Percentiles rank a stretch among this genome's conserved stretches.
Evolutionary conservation across 2,888 invertebrate genomes (phyloP).

Genomic region (Dryobotodes eremita): DNA sequence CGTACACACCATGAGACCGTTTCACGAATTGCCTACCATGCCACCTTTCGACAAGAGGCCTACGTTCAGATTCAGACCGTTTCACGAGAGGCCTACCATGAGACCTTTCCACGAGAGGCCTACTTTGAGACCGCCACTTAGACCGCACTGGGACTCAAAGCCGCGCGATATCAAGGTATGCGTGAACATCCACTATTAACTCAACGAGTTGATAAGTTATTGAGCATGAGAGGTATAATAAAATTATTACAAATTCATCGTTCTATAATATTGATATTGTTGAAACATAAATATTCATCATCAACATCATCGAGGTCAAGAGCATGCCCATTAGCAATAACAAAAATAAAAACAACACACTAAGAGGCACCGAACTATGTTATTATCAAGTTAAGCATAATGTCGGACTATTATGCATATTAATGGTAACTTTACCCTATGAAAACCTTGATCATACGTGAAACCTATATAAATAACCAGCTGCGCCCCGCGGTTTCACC

Average conservation of each 20-base stretch:
- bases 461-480: too few species aligned
- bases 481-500: too few species aligned
- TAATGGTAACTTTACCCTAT: too few species aligned
- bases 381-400: not conserved
- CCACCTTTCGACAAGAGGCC: not conserved
- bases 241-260: not conserved
- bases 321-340: not conserved
- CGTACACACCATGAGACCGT: not conserved
- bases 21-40: not conserved
- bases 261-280: not conserved
- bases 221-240: not conserved
- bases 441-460: too few species aligned
- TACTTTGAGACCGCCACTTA: not conserved
- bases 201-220: not conserved
- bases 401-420: not conserved
- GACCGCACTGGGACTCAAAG: not conserved
- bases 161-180: conserved; percentile 12
- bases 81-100: not conserved
- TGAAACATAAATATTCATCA: not conserved
- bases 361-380: not conserved
- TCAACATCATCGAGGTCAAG: not conserved
- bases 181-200: too few species aligned
- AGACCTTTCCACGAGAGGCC: not conserved
- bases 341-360: not conserved
- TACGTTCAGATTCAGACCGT: not conserved